Percentiles rank a stretch among this genome's conserved stretches.
These are phyloP conservation scores for Caerostris extrusa DNA, from an alignment of 1,140 invertebrate species.

Conservation along the genomic window DNA sequence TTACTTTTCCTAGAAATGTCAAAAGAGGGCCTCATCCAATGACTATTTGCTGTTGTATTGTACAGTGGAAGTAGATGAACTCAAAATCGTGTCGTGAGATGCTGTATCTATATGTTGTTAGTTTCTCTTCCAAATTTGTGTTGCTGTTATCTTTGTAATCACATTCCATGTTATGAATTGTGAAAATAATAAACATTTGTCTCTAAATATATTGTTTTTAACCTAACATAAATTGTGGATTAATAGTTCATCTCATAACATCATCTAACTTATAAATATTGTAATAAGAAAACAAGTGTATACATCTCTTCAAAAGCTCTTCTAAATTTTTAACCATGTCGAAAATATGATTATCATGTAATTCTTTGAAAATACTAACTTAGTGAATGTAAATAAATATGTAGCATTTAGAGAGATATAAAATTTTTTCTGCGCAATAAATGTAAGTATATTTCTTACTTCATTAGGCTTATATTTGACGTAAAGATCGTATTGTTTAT, in stretches of 20 bases:
- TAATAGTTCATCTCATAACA: background rate
- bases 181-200: background rate
- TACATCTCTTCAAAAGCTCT: background rate
- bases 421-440: conserved; percentile 69
- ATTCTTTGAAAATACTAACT: conserved; percentile 7
- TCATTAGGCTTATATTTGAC: conserved; percentile 73
- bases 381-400: conserved; percentile 58
- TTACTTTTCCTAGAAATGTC: conserved; percentile 26
- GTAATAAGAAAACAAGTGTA: conserved; percentile 20
- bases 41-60: conserved; percentile 38
- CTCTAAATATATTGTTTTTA: conserved; percentile 2
- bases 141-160: background rate
- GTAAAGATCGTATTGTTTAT: conserved; percentile 56
- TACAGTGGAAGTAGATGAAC: conserved; percentile 21
- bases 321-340: background rate
- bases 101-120: conserved; percentile 21
- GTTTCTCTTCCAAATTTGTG: conserved; percentile 15
- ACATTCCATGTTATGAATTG: background rate
- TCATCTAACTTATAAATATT: conserved; percentile 50
- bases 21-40: conserved; percentile 35
- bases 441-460: conserved; percentile 68
- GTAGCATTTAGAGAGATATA: conserved; percentile 65
- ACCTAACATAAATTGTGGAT: conserved; percentile 12
- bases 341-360: conserved; percentile 42
- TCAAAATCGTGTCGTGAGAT: conserved; percentile 39